These are phyloP conservation scores for Tachysurus fulvidraco DNA, from an alignment of 2,113 vertebrate species.

Conservation along the genomic window DNA sequence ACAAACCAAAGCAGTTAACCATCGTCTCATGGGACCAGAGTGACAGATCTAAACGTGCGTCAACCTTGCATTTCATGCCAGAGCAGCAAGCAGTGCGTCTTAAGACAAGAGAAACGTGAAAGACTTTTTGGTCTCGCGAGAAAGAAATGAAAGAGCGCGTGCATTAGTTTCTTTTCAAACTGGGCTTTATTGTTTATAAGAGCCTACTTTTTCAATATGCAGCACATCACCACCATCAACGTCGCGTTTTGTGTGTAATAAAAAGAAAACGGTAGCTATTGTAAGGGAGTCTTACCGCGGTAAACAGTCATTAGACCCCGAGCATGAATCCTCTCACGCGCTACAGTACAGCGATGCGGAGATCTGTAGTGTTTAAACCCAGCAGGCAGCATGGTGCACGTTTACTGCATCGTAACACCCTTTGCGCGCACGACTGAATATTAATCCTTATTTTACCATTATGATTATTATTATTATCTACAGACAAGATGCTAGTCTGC, in stretches of 20 bases:
- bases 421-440: background rate
- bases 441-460: background rate
- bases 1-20: background rate
- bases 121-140: constrained; percentile 10
- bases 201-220: background rate
- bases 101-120: background rate
- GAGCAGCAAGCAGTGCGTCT: background rate
- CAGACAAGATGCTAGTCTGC: background rate
- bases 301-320: background rate
- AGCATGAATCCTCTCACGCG: background rate
- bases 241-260: background rate
- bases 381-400: background rate
- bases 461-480: background rate
- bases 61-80: background rate
- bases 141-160: background rate
- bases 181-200: background rate
- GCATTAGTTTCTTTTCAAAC: background rate
- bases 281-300: too few relatives aligned
- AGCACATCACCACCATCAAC: background rate
- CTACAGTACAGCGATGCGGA: background rate
- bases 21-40: background rate
- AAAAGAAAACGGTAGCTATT: too few relatives aligned
- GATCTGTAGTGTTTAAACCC: background rate
- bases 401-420: background rate
- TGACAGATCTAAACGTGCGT: background rate